Evolutionary conservation across 2,797 vertebrate species (phyloP).

Genomic region (Strix occidentalis): DNA sequence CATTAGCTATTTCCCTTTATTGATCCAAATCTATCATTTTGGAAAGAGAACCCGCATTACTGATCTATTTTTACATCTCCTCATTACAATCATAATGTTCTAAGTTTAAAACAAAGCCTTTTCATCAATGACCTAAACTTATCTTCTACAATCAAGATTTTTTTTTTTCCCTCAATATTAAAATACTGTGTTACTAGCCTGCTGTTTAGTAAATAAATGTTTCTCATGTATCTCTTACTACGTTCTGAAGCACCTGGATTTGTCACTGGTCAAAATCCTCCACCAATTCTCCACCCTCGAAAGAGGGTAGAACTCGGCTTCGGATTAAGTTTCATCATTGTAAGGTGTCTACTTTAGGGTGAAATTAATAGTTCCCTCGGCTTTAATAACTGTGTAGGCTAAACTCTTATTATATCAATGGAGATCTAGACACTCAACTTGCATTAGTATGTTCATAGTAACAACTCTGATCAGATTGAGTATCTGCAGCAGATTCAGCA

Average conservation of each 20-base stretch:
- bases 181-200: background rate
- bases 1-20: background rate
- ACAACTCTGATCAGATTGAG: background rate
- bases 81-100: background rate
- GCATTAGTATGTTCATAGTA: background rate
- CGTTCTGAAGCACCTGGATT: background rate
- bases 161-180: background rate
- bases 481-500: background rate
- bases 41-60: background rate
- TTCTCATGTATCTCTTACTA: background rate
- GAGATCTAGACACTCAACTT: background rate
- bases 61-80: background rate
- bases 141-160: background rate
- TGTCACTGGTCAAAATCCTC: background rate
- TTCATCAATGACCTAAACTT: background rate
- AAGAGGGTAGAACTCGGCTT: background rate
- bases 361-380: background rate
- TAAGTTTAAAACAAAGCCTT: background rate
- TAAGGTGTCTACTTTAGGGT: background rate
- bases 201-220: background rate
- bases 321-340: background rate
- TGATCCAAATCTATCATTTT: background rate
- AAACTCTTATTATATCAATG: background rate
- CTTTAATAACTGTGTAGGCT: background rate
- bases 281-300: fast-evolving